These are phyloP conservation scores for Zoanthus sociatus DNA, from an alignment of 92 coral and sea anemone genomes.

Conservation along the genomic window DNA sequence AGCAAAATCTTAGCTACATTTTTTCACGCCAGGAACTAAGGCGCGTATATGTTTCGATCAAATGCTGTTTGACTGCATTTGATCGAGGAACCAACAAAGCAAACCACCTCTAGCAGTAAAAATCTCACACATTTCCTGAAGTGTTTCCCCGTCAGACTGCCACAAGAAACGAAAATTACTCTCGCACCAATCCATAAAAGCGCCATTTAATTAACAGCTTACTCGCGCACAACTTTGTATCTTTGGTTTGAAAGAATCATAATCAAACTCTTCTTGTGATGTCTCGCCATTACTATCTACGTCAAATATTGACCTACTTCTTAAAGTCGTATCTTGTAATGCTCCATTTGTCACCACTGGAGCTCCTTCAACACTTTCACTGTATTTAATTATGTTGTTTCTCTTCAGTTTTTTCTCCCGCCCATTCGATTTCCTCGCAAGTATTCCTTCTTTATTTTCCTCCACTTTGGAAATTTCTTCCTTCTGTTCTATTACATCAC, in stretches of 20 bases:
- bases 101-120: not conserved
- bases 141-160: too few species aligned
- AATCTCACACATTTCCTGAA: too few species aligned
- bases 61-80: not conserved
- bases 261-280: constrained; percentile 50
- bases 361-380: constrained; percentile 36
- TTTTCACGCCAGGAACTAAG: too few species aligned
- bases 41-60: too few species aligned
- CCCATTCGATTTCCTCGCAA: constrained; percentile 18
- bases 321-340: constrained; percentile 9
- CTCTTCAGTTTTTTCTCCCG: constrained; percentile 4
- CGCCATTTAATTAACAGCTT: constrained; percentile 50
- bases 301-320: constrained; percentile 18
- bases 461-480: constrained; percentile 48
- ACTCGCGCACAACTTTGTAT: constrained; percentile 90
- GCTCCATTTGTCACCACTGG: constrained; percentile 17
- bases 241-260: constrained; percentile 76
- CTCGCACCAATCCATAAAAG: too few species aligned
- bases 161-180: too few species aligned
- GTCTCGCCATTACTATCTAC: constrained; percentile 21
- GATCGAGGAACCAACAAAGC: too few species aligned
- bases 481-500: constrained; percentile 57
- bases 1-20: too few species aligned
- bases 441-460: constrained; percentile 18
- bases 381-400: constrained; percentile 29